Conservation (phyloP, 2,113 vertebrate species). For the Micromys minutus region DNA sequence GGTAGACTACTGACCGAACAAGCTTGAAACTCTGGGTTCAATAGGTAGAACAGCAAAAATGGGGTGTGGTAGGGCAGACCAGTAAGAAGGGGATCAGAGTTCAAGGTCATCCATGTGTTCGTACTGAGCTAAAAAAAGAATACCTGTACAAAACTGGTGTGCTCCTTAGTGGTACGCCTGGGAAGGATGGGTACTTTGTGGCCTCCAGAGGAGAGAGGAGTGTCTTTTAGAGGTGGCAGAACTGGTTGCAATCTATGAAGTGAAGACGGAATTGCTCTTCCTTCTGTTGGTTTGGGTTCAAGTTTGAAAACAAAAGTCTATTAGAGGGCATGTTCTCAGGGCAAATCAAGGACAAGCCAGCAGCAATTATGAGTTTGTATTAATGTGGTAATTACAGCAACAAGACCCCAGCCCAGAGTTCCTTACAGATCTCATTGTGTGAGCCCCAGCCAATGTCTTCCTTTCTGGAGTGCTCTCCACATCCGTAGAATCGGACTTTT, state of each 20-base stretch:
- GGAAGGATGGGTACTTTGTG: background rate
- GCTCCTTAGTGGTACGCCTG: background rate
- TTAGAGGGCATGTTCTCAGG: constrained; percentile 34
- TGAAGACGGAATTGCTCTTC: background rate
- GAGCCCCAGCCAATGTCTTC: background rate
- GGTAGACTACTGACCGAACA: background rate
- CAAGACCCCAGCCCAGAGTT: constrained; percentile 15
- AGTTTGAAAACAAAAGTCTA: constrained; percentile 33
- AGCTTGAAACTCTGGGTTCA: background rate
- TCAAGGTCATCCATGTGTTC: background rate
- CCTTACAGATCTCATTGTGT: background rate
- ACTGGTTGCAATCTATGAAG: background rate
- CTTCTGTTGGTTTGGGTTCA: constrained; percentile 35
- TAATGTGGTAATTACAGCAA: constrained; percentile 6
- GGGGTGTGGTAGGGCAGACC: background rate
- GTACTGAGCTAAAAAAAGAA: background rate
- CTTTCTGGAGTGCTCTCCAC: background rate
- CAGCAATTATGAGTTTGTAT: constrained; percentile 44
- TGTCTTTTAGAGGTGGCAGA: background rate
- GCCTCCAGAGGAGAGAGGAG: background rate
- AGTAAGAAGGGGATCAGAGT: background rate
- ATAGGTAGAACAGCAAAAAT: background rate
- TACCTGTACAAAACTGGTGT: background rate
- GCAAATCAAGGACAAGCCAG: background rate
- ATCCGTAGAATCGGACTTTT: constrained; percentile 29